phyloP scores from a whole-genome alignment of 2,113 vertebrate species.

The Trinectes maculatus region DNA sequence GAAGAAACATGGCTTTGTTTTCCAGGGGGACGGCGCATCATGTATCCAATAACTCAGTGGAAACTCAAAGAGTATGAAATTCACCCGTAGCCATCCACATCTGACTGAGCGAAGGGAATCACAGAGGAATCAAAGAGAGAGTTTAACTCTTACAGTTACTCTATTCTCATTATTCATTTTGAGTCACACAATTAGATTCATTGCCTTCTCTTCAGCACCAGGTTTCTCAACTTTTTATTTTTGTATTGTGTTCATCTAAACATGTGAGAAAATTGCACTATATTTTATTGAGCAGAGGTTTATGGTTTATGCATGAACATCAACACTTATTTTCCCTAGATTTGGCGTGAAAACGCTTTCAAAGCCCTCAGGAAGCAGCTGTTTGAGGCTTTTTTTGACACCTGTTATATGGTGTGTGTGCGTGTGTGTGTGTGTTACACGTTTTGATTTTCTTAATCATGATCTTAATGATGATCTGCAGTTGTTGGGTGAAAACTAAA shows the following conservation, averaged over 20 bases:
- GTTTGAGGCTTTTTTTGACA: neutral
- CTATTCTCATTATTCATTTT: too few relatives aligned
- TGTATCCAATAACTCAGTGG: slow-evolving; percentile 42
- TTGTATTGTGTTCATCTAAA: too few relatives aligned
- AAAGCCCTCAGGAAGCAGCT: neutral
- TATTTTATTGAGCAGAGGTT: neutral
- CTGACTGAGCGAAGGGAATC: neutral
- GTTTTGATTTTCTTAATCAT: slow-evolving; percentile 4
- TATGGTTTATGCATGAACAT: neutral
- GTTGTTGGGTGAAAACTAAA: neutral
- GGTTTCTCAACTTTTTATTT: too few relatives aligned
- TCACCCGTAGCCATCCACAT: neutral
- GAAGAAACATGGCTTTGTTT: slow-evolving; percentile 67
- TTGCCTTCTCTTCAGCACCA: too few relatives aligned
- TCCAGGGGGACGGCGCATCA: slow-evolving; percentile 28
- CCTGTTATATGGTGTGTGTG: neutral
- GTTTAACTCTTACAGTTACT: too few relatives aligned
- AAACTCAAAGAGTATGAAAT: slow-evolving; percentile 37
- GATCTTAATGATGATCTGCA: too few relatives aligned
- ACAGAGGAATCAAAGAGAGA: too few relatives aligned
- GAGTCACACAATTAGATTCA: too few relatives aligned
- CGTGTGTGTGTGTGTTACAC: slow-evolving; percentile 7
- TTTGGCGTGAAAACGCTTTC: neutral
- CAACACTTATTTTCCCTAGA: neutral
- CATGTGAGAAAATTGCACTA: too few relatives aligned